A percentile compares a stretch with the other conserved stretches of the same genome.
These are phyloP conservation scores for Falco rusticolus DNA, from an alignment of 2,797 vertebrate genomes.

Conservation along the genomic window DNA sequence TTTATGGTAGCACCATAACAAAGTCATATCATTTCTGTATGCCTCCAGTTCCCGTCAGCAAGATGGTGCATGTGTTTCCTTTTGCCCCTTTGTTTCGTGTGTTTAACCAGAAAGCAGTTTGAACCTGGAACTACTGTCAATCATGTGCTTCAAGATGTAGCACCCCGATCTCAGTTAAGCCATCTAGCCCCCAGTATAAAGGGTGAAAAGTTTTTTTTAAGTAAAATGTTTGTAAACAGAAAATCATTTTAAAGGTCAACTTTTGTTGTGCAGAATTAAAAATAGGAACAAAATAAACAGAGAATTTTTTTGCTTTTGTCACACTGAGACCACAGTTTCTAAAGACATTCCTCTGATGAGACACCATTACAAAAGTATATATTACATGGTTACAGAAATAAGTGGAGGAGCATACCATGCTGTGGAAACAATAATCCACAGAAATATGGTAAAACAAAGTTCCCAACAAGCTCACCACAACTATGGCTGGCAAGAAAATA, in stretches of 20 bases:
- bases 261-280: not conserved
- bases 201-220: not conserved
- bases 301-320: constrained; percentile 11
- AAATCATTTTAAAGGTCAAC: not conserved
- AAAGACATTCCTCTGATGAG: constrained; percentile 30
- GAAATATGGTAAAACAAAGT: constrained; percentile 23
- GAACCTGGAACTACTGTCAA: not conserved
- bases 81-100: not conserved
- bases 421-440: not conserved
- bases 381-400: constrained; percentile 14
- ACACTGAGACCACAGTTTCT: constrained; percentile 25
- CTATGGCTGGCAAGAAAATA: not conserved
- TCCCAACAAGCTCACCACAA: constrained; percentile 26
- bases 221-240: constrained; percentile 8
- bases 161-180: not conserved
- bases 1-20: not conserved
- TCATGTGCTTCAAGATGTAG: not conserved
- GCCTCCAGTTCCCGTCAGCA: not conserved
- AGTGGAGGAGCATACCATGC: not conserved
- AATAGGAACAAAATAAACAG: constrained; percentile 9
- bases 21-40: not conserved
- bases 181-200: not conserved
- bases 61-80: not conserved
- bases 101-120: not conserved
- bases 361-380: not conserved